phyloP scores from a whole-genome alignment of 2,888 invertebrate genomes.

The Pyrgus malvae region DNA sequence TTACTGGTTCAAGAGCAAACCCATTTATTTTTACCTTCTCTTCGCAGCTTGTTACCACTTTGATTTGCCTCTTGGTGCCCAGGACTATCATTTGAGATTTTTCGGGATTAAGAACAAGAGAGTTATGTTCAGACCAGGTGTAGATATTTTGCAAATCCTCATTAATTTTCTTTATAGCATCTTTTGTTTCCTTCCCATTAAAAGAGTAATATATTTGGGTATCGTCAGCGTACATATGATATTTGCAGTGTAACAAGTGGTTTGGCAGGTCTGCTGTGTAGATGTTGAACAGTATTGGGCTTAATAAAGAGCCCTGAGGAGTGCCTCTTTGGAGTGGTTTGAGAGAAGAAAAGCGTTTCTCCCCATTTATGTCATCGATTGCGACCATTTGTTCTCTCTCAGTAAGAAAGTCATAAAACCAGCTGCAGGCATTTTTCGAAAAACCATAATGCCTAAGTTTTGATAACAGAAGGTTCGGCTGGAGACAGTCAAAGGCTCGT shows the following conservation, averaged over 20 bases:
- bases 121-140: slow-evolving; percentile 1
- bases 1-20: not conserved
- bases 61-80: slow-evolving; percentile 1
- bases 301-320: slow-evolving; percentile 3
- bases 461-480: not conserved
- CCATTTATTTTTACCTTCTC: not conserved
- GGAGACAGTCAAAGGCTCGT: slow-evolving; percentile 7
- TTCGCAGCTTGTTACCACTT: not conserved
- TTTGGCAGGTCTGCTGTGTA: not conserved
- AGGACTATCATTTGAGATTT: slow-evolving; percentile 1
- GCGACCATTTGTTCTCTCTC: not conserved
- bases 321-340: not conserved
- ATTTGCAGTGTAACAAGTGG: not conserved
- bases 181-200: not conserved
- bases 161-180: not conserved
- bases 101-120: not conserved
- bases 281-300: not conserved
- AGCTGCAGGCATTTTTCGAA: not conserved
- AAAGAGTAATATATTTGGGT: slow-evolving; percentile 1
- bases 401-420: not conserved
- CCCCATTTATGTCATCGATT: not conserved
- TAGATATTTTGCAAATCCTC: not conserved
- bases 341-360: not conserved
- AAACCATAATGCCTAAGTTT: slow-evolving; percentile 1
- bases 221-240: slow-evolving; percentile 6